Evolutionary conservation across 2,113 vertebrate genomes (phyloP), one percentile per base, ranked within the genome.

Genomic region (Phyllostomus hastatus): DNA sequence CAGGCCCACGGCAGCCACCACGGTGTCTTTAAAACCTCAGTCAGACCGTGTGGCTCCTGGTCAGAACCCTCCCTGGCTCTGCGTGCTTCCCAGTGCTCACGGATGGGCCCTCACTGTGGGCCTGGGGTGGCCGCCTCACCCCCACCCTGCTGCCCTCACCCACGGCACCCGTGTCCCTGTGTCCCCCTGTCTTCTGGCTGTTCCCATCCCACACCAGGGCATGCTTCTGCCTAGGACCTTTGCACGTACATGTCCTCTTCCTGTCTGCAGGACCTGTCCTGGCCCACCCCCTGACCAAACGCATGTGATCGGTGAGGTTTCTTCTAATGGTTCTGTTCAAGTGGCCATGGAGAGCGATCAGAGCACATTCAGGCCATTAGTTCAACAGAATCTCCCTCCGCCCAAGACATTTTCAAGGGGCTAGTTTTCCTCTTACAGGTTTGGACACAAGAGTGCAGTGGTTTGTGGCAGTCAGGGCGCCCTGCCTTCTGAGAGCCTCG

Each of bases 401-500:
- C 22, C 16, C 17, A 38, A 48, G 24, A 46, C 17, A 16, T 54
- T 46, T 31, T 20, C 10, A 67, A 67, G 83, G 57, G 26, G 5
- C 16, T 31, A 15, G 7, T 22, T 66, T 66, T 75, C 54, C 35
- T 66, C 11, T 41, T 28, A 35, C 16, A 35, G 38, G 8, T 22
- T 4, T 2, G 14, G 38, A 41, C 10, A 0, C 28, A 1, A 1
- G 22, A 2, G 35, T 5, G 54, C 2, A 26, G 4, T 54, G 15
- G 20, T 43, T 48, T n/a, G 14, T 38, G 26, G 26, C 26, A 28
- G 31, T 59, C 20, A 10, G 38, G 12, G 66, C 10, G 15, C 7
- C 5, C 11, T 38, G 17, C 38, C 41, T 41, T 33, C 28, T 0
- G 35, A 24, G 48, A 54, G 35, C 4, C 14, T 11, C 19, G 64